Base-by-base conservation (phyloP, 2,113 vertebrate species). In the Stercorarius parasiticus region DNA sequence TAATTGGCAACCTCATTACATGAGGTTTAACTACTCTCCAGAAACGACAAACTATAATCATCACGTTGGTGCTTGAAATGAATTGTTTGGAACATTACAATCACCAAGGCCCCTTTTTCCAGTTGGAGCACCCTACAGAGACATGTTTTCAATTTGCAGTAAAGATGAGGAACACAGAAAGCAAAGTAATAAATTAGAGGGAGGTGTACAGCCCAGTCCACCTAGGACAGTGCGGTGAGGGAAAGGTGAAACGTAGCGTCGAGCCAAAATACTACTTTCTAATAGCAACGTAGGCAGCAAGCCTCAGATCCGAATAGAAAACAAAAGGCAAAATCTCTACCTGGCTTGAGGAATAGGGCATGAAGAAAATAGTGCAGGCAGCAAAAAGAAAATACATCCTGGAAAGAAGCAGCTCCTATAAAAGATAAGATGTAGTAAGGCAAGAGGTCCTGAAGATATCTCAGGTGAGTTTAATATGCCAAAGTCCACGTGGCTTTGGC, bases 1-100 rank as follows among this genome's bases (percentile, higher is more conserved):
- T 97, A 97, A 97, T 97, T 97, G 95, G 91, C 97, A 97, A 91
- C 91, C 95, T 97, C 97, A 97, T 97, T 96, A 96, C 93, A 91
- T 4, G 84, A 97, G 96, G 96, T 96, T 96, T 97, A 97, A 96
- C 95, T 97, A 95, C 93, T 95, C 95, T 97, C 95, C 72, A 97
- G 96, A 96, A 96, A 96, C 89, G 72, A 94, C 95, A 93, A 97
- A 96, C 96, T 90, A 74, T 91, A 97, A 97, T 97, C 89, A 97
- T 95, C 93, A 93, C 34, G 50, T 96, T 94, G 93, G 95, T 96
- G 91, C 94, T 97, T 96, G 95, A 97, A 97, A 97, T 96, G 94
- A 97, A 97, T 97, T 96, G 96, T 97, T 97, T 91, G 89, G 87
- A 95, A 93, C 95, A 91, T 95, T 95, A 95, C 95, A 93, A 95